Evolutionary conservation across 2,888 invertebrate species (phyloP).

Genomic region (Ornithoptera priamus): DNA sequence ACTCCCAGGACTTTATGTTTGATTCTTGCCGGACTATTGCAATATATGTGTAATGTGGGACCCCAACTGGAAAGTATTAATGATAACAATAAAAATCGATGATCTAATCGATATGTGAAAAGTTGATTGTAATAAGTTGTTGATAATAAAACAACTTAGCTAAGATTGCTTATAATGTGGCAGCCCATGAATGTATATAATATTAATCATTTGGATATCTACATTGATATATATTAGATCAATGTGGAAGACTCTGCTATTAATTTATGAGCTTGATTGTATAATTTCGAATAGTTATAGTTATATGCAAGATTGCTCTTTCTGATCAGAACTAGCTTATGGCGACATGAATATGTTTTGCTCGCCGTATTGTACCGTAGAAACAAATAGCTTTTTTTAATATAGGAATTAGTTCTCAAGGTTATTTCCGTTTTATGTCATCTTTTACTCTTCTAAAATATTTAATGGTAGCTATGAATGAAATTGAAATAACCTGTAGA

Average conservation of each 20-base stretch:
- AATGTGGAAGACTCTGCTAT: slow-evolving; percentile 42
- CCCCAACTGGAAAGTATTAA: slow-evolving; percentile 59
- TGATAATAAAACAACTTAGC: slow-evolving; percentile 4
- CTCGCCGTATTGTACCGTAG: slow-evolving; percentile 61
- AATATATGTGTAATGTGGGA: slow-evolving; percentile 57
- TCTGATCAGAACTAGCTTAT: slow-evolving; percentile 59
- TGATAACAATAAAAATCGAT: slow-evolving; percentile 37
- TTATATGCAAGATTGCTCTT: slow-evolving; percentile 52
- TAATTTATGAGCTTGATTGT: slow-evolving; percentile 44
- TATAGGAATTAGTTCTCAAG: slow-evolving; percentile 50
- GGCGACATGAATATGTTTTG: slow-evolving; percentile 61
- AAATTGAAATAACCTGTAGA: slow-evolving; percentile 51
- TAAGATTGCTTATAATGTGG: slow-evolving; percentile 2
- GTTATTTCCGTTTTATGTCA: slow-evolving; percentile 54
- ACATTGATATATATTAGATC: slow-evolving; percentile 30
- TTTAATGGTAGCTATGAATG: slow-evolving; percentile 41
- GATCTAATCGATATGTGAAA: slow-evolving; percentile 33
- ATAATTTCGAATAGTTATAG: slow-evolving; percentile 50
- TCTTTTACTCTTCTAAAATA: slow-evolving; percentile 36
- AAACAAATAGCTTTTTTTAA: slow-evolving; percentile 54
- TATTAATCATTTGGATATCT: slow-evolving; percentile 23
- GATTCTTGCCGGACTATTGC: slow-evolving; percentile 58
- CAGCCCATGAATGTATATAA: slow-evolving; percentile 17
- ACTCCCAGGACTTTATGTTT: slow-evolving; percentile 38
- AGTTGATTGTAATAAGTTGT: slow-evolving; percentile 12